Evolutionary conservation across 2,888 invertebrate genomes (phyloP), one percentile per base, ranked within the genome.

Genomic region (Chamaedrilus cognettii): DNA sequence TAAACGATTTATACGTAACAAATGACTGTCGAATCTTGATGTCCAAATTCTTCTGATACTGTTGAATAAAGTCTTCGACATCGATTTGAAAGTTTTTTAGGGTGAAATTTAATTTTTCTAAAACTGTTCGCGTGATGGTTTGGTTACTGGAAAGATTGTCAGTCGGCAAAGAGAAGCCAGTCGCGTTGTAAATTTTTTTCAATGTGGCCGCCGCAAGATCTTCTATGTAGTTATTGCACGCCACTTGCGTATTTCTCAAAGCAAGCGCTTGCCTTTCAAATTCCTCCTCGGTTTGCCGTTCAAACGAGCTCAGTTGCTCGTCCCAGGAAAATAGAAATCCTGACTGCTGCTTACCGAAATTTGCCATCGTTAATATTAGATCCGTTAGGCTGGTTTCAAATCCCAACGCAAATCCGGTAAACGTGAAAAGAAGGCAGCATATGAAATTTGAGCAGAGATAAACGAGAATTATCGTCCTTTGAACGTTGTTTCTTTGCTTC

Each of bases 351-450:
- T 42, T 42, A 42, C 42, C 19, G 42, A 42, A 42, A 19, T 42
- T n/a, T n/a, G n/a, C n/a, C n/a, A n/a, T n/a, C n/a, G n/a, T n/a
- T n/a, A n/a, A n/a, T 15, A 42, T 42, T 42, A 15, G 72, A 4
- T 35, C 34, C 26, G 50, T 30, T 31, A 73, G 26, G 35, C 68
- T 65, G 19, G 67, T 35, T 62, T 66, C 69, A 19, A 82, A 70
- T n/a, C 80, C 55, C 3, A 76, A 76, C 52, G 61, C 67, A 65
- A 69, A 35, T 23, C 60, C 66, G n/a, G 69, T 69, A 64, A 69
- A 69, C 15, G 69, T 69, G 56, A 69, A 68, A 0, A 69, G 4
- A 19, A 69, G 67, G 60, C 69, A 70, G 59, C 68, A 69, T 2
- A 69, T 28, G n/a, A 69, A 3, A 23, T 63, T 55, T 19, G 62